Evolutionary conservation across 1,140 invertebrate species (phyloP), one percentile per base, ranked within the genome.

Genomic region (Adelges cooleyi): DNA sequence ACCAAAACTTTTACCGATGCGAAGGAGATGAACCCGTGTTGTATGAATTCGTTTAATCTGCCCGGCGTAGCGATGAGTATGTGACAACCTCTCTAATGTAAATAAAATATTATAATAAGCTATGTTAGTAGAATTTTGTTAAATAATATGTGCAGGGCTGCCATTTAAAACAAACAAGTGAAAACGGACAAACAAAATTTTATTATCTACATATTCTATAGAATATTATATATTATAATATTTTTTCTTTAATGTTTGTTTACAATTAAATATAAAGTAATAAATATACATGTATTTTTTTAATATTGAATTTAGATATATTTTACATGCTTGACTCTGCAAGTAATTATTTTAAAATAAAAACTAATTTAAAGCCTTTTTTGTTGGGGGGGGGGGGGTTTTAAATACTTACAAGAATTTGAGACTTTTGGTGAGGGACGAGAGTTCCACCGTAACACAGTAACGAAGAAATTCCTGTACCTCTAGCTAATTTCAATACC

Each of bases 61-160:
- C 96, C 96, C 0, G 92, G 89, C 0, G 96, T 99, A 2, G 90
- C 93, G 3, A 97, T 92, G 1, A 98, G 73, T 67, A 99, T 84
- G 72, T 98, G 86, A 67, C 86, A 87, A 0, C 95, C 95, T 53
- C 77, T 77, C 65, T 69, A 44, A 20, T 36, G 33, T 33, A 33
- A 36, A 62, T 4, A 50, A 18, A n/a, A n/a, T n/a, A n/a, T n/a
- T n/a, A n/a, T n/a, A n/a, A n/a, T n/a, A n/a, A n/a, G n/a, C n/a
- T n/a, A n/a, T n/a, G n/a, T n/a, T n/a, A n/a, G n/a, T n/a, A n/a
- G n/a, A n/a, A n/a, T n/a, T n/a, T n/a, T n/a, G n/a, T n/a, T n/a
- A n/a, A n/a, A n/a, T n/a, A n/a, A n/a, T n/a, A n/a, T n/a, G n/a
- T n/a, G n/a, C n/a, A n/a, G n/a, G n/a, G n/a, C n/a, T n/a, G n/a